phyloP scores from a whole-genome alignment of 30 jellyfish, hydroid and myxozoan genomes.

The Cassiopea xamachana region DNA sequence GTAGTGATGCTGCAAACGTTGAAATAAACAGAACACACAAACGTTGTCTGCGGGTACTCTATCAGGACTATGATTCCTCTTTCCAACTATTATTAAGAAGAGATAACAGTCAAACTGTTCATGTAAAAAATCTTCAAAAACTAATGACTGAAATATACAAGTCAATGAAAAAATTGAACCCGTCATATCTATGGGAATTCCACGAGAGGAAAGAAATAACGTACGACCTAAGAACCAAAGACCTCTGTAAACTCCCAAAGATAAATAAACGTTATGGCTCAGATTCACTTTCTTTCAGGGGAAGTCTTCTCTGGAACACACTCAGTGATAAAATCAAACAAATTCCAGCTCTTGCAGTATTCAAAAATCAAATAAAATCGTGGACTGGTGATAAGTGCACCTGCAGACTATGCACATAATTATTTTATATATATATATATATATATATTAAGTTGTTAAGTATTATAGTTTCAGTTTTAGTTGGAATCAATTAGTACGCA shows the following conservation, averaged over 20 bases:
- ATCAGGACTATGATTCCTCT: slow-evolving; percentile 20
- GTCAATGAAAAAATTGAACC: slow-evolving; percentile 40
- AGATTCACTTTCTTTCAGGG: slow-evolving; percentile 24
- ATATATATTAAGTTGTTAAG: not conserved
- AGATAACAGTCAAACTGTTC: slow-evolving; percentile 17
- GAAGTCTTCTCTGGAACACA: slow-evolving; percentile 21
- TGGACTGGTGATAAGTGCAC: slow-evolving; percentile 54
- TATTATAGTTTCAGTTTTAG: not conserved
- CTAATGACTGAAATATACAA: slow-evolving; percentile 52
- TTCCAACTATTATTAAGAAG: slow-evolving; percentile 8
- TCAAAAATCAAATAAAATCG: slow-evolving; percentile 34
- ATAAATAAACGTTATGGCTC: slow-evolving; percentile 19
- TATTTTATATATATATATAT: too few relatives aligned
- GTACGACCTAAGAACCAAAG: slow-evolving; percentile 28
- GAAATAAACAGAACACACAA: slow-evolving; percentile 28
- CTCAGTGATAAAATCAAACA: slow-evolving; percentile 21
- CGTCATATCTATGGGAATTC: slow-evolving; percentile 46
- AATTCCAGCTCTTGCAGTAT: slow-evolving; percentile 23
- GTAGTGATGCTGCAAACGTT: slow-evolving; percentile 24
- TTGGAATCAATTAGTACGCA: slow-evolving; percentile 13
- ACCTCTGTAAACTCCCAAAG: slow-evolving; percentile 40
- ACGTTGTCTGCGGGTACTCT: slow-evolving; percentile 60
- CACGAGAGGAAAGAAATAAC: slow-evolving; percentile 38
- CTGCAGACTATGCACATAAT: slow-evolving; percentile 3
- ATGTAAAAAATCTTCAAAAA: slow-evolving; percentile 35